Evolutionary conservation across 2,797 vertebrate genomes (phyloP), one percentile per base, ranked within the genome.

Genomic region (Glyptemys insculpta): DNA sequence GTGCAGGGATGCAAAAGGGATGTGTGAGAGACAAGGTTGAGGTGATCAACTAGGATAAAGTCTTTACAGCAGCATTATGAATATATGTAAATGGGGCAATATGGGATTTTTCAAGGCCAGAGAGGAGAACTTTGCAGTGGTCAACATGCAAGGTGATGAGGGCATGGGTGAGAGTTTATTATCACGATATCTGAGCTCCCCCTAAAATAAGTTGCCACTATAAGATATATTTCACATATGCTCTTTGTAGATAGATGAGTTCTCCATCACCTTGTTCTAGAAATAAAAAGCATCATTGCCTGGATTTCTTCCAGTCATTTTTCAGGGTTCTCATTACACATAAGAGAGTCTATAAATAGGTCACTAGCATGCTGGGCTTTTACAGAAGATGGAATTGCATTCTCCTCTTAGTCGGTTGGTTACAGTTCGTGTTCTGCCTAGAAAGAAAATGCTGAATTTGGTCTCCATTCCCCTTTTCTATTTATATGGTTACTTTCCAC

Each of bases 121-220:
- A 41, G 49, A 0, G 0, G 49, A 23, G 44, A 53, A 54, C 12
- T 57, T 29, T 19, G 52, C 90, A 8, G 57, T 25, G 44, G 5
- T n/a, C 78, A 27, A 37, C 25, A 59, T 44, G 47, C 59, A 31
- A 10, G 23, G 12, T 31, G 31, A 23, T 12, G 81, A 14, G 52
- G 21, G 7, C 11, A 2, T 0, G 0, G 59, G 10, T 31, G 53
- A 50, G 27, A 19, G 18, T n/a, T 44, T 79, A 44, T 15, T 6
- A 3, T 14, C 79, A 34, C 16, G 57, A 88, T 74, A 57, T 54
- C 29, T 81, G 50, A 29, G 2, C 8, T 57, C 65, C 31, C 74
- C 62, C 54, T 62, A 65, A 91, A 27, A 59, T 81, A 6, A 59
- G 68, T 16, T 74, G 57, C 31, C 7, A 11, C 7, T 27, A 4